Evolutionary conservation across 1,140 invertebrate species (phyloP), one percentile per base, ranked within the genome.

Genomic region (Araneus ventricosus): DNA sequence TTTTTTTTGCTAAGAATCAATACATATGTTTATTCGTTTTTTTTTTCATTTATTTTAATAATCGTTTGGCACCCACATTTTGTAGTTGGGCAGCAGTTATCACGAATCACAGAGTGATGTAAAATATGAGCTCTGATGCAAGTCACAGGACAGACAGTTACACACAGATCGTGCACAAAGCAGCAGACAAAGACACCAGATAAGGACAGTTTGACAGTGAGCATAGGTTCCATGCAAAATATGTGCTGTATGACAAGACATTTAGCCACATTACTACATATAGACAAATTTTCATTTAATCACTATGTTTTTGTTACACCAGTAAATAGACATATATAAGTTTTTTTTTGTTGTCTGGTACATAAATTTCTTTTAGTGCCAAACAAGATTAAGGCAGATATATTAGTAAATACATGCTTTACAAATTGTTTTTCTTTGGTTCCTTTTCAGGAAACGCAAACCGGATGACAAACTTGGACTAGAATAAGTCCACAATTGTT

Each of bases 81-180:
- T 39, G 57, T 88, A 88, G 86, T 93, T 93, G 92, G 92, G 92
- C 92, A 93, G 92, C 92, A 84, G 92, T 93, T 93, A 93, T 93
- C 87, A 93, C 87, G 92, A 93, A 93, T 93, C 92, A 93, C 92
- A 93, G 92, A 93, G 92, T 93, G 91, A 92, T 92, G 91, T 92
- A 92, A 88, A 93, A 88, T 93, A 93, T 93, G 92, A 93, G 92
- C 91, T 92, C 91, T 92, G 91, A 93, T 93, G 92, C 92, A 93
- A 89, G 85, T 93, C 92, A 93, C 92, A 84, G 80, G 87, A 93
- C 92, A 93, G 86, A 88, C 61, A 87, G 41, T 86, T 75, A 91
- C 80, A 91, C 84, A 93, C 85, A 93, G 70, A 93, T 88, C 91
- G 85, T 93, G 91, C 79, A 89, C 87, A 93, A 93, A 84, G 79